Evolutionary conservation across 2,888 invertebrate species (phyloP), one percentile per base, ranked within the genome.

Genomic region (Spisula subtruncata): DNA sequence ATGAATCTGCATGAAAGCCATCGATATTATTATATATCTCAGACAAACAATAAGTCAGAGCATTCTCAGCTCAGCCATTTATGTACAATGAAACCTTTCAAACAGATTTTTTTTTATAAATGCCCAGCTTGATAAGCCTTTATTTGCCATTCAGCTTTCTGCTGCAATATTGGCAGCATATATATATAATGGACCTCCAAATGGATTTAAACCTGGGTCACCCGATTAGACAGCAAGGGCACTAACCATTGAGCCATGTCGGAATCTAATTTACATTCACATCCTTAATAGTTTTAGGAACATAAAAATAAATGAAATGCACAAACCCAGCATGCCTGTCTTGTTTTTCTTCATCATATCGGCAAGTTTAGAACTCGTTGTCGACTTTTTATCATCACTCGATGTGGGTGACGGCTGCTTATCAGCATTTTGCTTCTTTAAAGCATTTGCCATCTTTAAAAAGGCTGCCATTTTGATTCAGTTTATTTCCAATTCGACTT

Each of bases 271-370:
- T 12, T 29, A 25, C 25, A 83, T 29, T 29, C 16, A 83, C 29
- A 10, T 48, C n/a, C 12, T 48, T 46, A 8, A 25, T 16, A 0
- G 1, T 46, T n/a, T 81, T 46, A 12, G 8, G 41, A 41, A 48
- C 16, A 80, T n/a, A 14, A 1, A 81, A 48, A 60, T 54, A 16
- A 83, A 54, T 56, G 56, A 56, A 51, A 83, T 46, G 2, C 41
- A 81, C 89, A 89, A 82, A 92, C 92, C 92, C 18, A 90, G 35
- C 18, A 86, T 32, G 32, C 66, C 41, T 1, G 87, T 80, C 75
- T 89, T 88, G 41, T 66, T 89, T 79, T 89, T 92, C 85, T 87
- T 92, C 66, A 91, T 16, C 81, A 90, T 56, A 20, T 92, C 92
- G 41, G 86, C 84, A 29, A 91, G 51, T 85, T 89, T 91, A 25